Evolutionary conservation across 2,888 invertebrate species (phyloP).

Genomic region (Lycaena phlaeas): DNA sequence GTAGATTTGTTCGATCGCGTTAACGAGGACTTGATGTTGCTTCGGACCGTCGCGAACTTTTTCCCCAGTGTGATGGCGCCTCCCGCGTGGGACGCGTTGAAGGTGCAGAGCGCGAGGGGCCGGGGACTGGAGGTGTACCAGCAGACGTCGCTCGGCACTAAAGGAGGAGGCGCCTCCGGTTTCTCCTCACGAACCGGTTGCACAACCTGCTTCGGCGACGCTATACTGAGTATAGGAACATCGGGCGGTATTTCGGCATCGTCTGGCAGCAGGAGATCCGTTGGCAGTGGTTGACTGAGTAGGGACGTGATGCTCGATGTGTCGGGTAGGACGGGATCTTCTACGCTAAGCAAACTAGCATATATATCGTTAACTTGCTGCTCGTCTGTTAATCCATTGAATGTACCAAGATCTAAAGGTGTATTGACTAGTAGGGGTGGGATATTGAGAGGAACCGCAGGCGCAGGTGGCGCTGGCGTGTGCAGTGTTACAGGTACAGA

Average conservation of each 20-base stretch:
- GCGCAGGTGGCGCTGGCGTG: slow-evolving; percentile 20
- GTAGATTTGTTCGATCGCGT: slow-evolving; percentile 49
- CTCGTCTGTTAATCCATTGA: slow-evolving; percentile 49
- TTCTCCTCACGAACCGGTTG: slow-evolving; percentile 26
- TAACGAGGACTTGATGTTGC: slow-evolving; percentile 61
- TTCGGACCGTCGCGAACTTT: slow-evolving; percentile 60
- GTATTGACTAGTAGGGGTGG: slow-evolving; percentile 52
- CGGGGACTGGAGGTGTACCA: slow-evolving; percentile 73
- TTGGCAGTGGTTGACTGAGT: slow-evolving; percentile 42
- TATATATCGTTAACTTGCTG: slow-evolving; percentile 60
- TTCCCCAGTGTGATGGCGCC: slow-evolving; percentile 69
- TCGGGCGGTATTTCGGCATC: slow-evolving; percentile 33
- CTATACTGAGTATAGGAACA: slow-evolving; percentile 27
- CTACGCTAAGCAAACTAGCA: slow-evolving; percentile 46
- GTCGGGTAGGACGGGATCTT: slow-evolving; percentile 51
- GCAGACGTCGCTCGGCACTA: slow-evolving; percentile 48
- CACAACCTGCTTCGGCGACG: slow-evolving; percentile 33
- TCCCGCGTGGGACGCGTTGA: slow-evolving; percentile 71
- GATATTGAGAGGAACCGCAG: slow-evolving; percentile 27
- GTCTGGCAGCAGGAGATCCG: slow-evolving; percentile 42
- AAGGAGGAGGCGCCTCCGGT: slow-evolving; percentile 36
- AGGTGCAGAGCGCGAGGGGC: slow-evolving; percentile 72
- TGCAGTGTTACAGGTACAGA: slow-evolving; percentile 18
- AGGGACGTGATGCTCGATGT: slow-evolving; percentile 48
- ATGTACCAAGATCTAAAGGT: slow-evolving; percentile 45